Evolutionary conservation across 2,888 invertebrate genomes (phyloP).

Genomic region (Xylocampa areola): DNA sequence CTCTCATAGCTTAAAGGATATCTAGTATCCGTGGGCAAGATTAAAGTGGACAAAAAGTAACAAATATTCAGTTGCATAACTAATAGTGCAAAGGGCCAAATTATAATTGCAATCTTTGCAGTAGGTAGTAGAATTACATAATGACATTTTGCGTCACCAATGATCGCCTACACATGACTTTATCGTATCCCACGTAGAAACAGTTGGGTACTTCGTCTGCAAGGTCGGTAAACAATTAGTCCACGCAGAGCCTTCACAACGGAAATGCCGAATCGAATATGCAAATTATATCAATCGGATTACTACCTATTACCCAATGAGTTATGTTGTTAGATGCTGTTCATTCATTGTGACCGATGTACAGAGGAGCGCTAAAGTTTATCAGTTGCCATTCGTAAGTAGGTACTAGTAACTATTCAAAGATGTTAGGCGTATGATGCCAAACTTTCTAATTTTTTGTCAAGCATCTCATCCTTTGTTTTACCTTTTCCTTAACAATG

Average conservation of each 20-base stretch:
- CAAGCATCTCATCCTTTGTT: too few relatives aligned
- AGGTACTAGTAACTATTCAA: too few relatives aligned
- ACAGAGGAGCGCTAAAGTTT: constrained; percentile 62
- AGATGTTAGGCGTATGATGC: too few relatives aligned
- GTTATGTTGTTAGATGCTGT: constrained; percentile 70
- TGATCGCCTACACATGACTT: constrained; percentile 65
- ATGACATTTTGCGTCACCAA: constrained; percentile 67
- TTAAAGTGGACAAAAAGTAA: constrained; percentile 6
- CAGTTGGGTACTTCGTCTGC: constrained; percentile 68
- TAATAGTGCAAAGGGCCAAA: constrained; percentile 41
- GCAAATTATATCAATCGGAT: constrained; percentile 79
- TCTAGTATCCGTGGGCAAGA: constrained; percentile 28
- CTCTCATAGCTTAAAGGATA: too few relatives aligned
- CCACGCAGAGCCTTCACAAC: constrained; percentile 71
- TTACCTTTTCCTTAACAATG: too few relatives aligned
- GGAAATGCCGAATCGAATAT: constrained; percentile 86
- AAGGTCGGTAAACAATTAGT: constrained; percentile 83
- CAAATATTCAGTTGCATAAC: constrained; percentile 8
- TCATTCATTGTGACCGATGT: constrained; percentile 84
- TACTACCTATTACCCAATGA: constrained; percentile 70
- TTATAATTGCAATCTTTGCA: constrained; percentile 27
- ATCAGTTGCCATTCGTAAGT: not conserved
- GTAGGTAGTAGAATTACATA: constrained; percentile 45
- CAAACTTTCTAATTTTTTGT: too few relatives aligned
- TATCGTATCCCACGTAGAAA: constrained; percentile 75